A percentile compares a stretch with the other conserved stretches of the same genome.
phyloP scores from a whole-genome alignment of 2,797 vertebrate genomes.

The Takifugu ocellatus region DNA sequence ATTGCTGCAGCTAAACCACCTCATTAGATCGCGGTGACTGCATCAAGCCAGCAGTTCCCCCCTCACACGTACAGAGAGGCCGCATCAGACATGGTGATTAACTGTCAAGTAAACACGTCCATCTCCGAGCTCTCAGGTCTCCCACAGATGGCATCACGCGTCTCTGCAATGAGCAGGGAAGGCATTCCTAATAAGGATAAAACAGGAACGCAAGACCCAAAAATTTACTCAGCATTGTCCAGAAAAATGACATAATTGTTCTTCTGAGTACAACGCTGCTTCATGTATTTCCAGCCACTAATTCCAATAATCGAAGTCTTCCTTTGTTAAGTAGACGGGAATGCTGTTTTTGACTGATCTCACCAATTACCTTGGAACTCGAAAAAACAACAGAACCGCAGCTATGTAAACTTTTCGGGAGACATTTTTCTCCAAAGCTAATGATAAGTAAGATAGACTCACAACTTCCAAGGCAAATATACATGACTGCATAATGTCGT shows the following conservation, averaged over 20 bases:
- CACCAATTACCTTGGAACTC: conserved; percentile 40
- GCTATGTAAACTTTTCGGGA: conserved; percentile 48
- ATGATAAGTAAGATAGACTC: conserved; percentile 21
- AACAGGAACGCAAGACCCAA: conserved; percentile 16
- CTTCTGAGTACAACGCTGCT: conserved; percentile 8
- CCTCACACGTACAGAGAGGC: conserved; percentile 67
- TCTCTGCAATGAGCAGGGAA: conserved; percentile 43
- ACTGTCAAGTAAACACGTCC: conserved; percentile 64
- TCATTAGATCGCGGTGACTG: conserved; percentile 72
- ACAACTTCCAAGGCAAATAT: conserved; percentile 28
- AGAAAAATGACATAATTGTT: conserved; percentile 7
- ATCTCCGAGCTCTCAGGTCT: conserved; percentile 53
- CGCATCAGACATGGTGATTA: conserved; percentile 71
- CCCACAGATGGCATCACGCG: conserved; percentile 33
- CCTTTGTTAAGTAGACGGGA: conserved; percentile 37
- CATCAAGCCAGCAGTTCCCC: conserved; percentile 69
- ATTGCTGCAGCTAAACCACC: conserved; percentile 65
- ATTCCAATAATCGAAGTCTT: conserved; percentile 32
- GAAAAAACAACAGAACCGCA: conserved; percentile 40
- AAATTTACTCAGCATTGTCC: conserved; percentile 24
- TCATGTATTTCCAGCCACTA: conserved; percentile 24
- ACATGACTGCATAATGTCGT: conserved; percentile 19
- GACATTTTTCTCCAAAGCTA: conserved; percentile 28
- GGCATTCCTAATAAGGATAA: conserved; percentile 22
- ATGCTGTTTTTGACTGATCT: conserved; percentile 51